A percentile compares a stretch with the other conserved stretches of the same genome.
These are phyloP conservation scores for Drosophila melanocephala DNA, from an alignment of 2,888 invertebrate species.

Conservation along the genomic window DNA sequence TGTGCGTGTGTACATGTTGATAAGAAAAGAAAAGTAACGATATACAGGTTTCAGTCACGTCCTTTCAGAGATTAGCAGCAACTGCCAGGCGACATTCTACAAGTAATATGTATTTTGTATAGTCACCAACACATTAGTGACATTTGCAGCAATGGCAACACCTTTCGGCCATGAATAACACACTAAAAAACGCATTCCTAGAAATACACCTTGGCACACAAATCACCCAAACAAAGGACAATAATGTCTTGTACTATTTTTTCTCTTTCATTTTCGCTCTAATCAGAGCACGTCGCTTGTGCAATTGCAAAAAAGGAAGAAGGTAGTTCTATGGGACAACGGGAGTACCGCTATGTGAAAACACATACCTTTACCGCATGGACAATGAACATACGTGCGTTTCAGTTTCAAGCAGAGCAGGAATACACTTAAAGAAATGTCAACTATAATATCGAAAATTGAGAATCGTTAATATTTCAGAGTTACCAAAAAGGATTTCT, in stretches of 20 bases:
- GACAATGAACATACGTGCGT: conserved; percentile 13
- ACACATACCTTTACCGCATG: conserved; percentile 44
- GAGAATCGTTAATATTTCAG: background rate
- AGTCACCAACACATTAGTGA: conserved; percentile 29
- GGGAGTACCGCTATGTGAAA: conserved; percentile 40
- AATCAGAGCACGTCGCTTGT: conserved; percentile 72
- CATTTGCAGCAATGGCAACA: conserved; percentile 52
- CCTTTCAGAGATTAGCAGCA: conserved; percentile 5
- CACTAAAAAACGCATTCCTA: conserved; percentile 47
- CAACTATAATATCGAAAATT: background rate
- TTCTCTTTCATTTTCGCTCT: conserved; percentile 27
- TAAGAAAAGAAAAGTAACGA: conserved; percentile 24
- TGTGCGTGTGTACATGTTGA: conserved; percentile 23
- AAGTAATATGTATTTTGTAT: conserved; percentile 1
- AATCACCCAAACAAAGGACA: conserved; percentile 45
- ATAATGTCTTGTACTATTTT: conserved; percentile 35
- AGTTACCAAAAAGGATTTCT: background rate
- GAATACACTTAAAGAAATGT: conserved; percentile 38
- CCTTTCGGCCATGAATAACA: conserved; percentile 68
- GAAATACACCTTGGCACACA: conserved; percentile 53
- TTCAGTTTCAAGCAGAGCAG: background rate
- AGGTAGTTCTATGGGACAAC: conserved; percentile 17
- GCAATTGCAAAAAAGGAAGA: conserved; percentile 64
- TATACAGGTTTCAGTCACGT: conserved; percentile 47
- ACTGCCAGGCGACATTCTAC: conserved; percentile 19